Evolutionary conservation across 2,113 vertebrate genomes (phyloP).

Genomic region (Plectropomus leopardus): DNA sequence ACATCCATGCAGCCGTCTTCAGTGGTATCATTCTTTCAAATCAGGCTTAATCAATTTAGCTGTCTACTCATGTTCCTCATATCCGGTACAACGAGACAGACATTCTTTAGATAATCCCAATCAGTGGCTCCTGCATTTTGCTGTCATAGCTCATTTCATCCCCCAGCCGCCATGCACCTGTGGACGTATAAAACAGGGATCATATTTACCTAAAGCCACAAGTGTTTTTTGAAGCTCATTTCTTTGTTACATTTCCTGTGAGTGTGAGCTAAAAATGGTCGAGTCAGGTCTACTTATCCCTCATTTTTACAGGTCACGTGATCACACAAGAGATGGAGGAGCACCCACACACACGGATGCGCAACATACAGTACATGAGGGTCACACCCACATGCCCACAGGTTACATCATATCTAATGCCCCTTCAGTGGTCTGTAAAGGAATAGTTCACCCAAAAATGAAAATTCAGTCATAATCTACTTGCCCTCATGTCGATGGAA

Average conservation of each 20-base stretch:
- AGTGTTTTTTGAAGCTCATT: constrained; percentile 17
- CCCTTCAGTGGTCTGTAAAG: too few relatives aligned
- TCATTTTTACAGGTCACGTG: constrained; percentile 26
- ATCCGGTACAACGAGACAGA: constrained; percentile 52
- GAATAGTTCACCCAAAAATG: too few relatives aligned
- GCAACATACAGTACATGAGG: neutral
- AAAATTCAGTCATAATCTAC: too few relatives aligned
- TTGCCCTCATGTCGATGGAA: too few relatives aligned
- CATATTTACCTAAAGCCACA: constrained; percentile 35
- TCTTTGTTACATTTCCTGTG: neutral
- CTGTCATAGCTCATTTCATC: constrained; percentile 30
- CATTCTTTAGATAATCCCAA: constrained; percentile 56
- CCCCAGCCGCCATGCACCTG: neutral
- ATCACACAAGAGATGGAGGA: constrained; percentile 33
- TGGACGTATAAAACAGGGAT: neutral
- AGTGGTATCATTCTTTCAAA: constrained; percentile 55
- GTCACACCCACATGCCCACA: constrained; percentile 9
- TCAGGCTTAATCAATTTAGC: constrained; percentile 72
- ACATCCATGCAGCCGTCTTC: constrained; percentile 14
- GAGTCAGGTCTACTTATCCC: constrained; percentile 41
- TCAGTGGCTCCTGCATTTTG: constrained; percentile 42
- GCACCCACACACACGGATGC: neutral
- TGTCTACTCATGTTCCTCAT: constrained; percentile 55
- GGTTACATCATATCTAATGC: constrained; percentile 37
- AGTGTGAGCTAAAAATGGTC: constrained; percentile 22